These are phyloP conservation scores for Mesaphorura yosii DNA, from an alignment of 1,140 invertebrate species.

Conservation along the genomic window DNA sequence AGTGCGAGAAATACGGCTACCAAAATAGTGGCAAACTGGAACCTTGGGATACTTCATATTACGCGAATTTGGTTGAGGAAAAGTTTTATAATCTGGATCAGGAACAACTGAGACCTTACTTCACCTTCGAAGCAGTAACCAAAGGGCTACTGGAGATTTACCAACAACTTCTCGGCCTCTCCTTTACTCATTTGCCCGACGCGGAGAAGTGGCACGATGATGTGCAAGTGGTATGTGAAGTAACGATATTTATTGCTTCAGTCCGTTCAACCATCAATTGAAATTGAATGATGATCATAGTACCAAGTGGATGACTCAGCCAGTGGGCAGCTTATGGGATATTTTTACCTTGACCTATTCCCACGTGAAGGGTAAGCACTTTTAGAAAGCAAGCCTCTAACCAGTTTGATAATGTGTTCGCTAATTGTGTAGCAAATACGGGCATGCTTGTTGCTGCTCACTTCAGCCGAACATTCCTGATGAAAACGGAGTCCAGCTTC, in stretches of 20 bases:
- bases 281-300: constrained; percentile 27
- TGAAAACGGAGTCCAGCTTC: constrained; percentile 35
- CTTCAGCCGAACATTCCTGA: constrained; percentile 40
- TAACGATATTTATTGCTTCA: constrained; percentile 2
- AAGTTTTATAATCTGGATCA: constrained; percentile 44
- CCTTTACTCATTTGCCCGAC: constrained; percentile 38
- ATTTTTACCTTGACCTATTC: constrained; percentile 45
- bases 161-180: constrained; percentile 41
- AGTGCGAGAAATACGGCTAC: constrained; percentile 41
- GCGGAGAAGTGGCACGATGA: constrained; percentile 43
- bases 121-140: constrained; percentile 43
- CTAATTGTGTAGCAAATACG: no score
- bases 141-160: constrained; percentile 44
- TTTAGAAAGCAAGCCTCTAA: no score
- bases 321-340: constrained; percentile 38
- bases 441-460: constrained; percentile 26
- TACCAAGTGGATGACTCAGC: constrained; percentile 39
- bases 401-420: no score
- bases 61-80: constrained; percentile 41
- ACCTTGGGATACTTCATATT: constrained; percentile 44
- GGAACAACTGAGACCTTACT: constrained; percentile 43
- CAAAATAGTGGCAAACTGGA: constrained; percentile 40
- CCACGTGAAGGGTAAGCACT: constrained; percentile 44
- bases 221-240: constrained; percentile 40
- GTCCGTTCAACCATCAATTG: constrained; percentile 2